Evolutionary conservation across 1,140 invertebrate species (phyloP), one percentile per base, ranked within the genome.

Genomic region (Panagrolaimus sp.): DNA sequence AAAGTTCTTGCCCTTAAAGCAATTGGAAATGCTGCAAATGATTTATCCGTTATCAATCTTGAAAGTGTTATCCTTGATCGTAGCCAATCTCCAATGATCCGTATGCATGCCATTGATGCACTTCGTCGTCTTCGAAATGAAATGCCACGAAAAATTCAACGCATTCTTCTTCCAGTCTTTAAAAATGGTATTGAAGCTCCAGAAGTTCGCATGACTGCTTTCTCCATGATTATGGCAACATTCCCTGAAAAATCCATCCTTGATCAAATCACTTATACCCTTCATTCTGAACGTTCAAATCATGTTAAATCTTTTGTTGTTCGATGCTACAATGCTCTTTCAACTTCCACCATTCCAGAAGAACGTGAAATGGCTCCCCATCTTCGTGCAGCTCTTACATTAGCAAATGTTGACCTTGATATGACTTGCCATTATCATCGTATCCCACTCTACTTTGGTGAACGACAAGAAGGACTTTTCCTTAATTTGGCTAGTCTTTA

Each of bases 21-120:
- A 20, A 47, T 80, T 13, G 78, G 73, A 57, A 80, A 80, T 43
- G 77, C 78, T 48, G 78, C 72, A 48, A 45, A 82, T 20, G 77
- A 80, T 61, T 66, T 68, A 27, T 61, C 70, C 23, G 65, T 82
- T 25, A 46, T 65, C n/a, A 65, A 75, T 38, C 67, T 80, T 31
- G 74, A 79, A 63, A 76, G 79, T 67, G 78, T 80, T 57, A 72
- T 79, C 70, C 45, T 63, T 42, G 65, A 76, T 74, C 20, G 45
- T 25, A 25, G 51, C 31, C 44, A 79, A 45, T n/a, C 13, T 5
- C 63, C 63, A 11, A 44, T 43, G 45, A 25, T 51, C 25, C 31
- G 44, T 27, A 14, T 46, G 13, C 45, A 67, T 47, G 72, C 72
- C 48, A 74, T 73, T 42, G 71, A 73, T 53, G 53, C 73, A 31